phyloP scores from a whole-genome alignment of 2,113 vertebrate species.

The Telmatochromis bifrenatus region DNA sequence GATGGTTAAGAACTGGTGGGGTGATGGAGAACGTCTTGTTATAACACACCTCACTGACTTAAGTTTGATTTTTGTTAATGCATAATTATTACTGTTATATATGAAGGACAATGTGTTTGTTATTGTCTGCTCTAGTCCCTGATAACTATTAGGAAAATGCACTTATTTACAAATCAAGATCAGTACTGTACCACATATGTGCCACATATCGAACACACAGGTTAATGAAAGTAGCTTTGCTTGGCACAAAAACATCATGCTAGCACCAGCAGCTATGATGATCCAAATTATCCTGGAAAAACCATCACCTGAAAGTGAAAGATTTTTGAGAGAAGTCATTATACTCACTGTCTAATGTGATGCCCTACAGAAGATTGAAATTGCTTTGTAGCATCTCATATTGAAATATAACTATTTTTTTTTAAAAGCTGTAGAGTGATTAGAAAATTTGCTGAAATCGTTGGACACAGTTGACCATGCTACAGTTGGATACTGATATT shows the following conservation, averaged over 20 bases:
- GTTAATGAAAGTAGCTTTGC: neutral
- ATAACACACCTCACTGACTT: slow-evolving; percentile 1
- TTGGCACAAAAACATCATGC: neutral
- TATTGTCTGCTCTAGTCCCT: neutral
- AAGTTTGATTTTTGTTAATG: neutral
- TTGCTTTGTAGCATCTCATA: neutral
- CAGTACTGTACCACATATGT: neutral
- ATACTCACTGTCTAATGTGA: neutral
- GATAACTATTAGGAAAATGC: neutral
- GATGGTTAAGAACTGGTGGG: neutral
- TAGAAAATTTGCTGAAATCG: neutral
- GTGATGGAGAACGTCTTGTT: slow-evolving; percentile 1
- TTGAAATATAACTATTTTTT: neutral
- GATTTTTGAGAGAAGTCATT: neutral
- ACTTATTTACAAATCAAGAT: neutral
- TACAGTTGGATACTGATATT: neutral
- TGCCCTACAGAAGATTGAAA: neutral
- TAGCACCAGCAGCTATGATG: neutral
- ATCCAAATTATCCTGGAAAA: neutral
- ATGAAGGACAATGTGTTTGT: neutral
- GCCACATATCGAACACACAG: neutral
- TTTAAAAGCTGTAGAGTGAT: neutral
- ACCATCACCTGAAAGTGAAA: neutral
- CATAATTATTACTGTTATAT: neutral
- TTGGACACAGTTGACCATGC: neutral